Evolutionary conservation across 2,797 vertebrate species (phyloP), one percentile per base, ranked within the genome.

Genomic region (Tokudaia tokunoshimensis): DNA sequence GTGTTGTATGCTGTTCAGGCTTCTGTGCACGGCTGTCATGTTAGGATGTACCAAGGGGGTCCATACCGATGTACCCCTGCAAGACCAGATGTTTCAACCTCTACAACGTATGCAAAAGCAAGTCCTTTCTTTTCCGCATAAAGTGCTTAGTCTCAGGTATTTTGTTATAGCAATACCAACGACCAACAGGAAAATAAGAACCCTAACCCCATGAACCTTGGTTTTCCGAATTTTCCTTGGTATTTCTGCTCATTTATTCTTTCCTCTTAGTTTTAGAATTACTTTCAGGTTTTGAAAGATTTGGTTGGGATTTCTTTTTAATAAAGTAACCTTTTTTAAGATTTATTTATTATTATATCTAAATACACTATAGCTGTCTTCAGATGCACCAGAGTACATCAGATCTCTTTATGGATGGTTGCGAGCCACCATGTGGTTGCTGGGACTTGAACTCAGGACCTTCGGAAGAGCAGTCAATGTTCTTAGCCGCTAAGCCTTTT

Each of bases 261-360:
- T 96, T 63, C 47, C 76, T 57, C 44, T 55, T 87, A 65, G 75
- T 86, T 94, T 76, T 86, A 65, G 52, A 78, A 72, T 90, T n/a
- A 52, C n/a, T 92, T 94, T 78, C 22, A 78, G 75, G 75, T 55
- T 76, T 26, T 70, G 57, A 94, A 95, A 44, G 7, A 20, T 80
- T 89, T 81, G 76, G 44, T 55, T 92, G 59, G 34, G 12, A 41
- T 41, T 41, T 96, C 94, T 84, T 52, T 52, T 13, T 52, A 52
- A 13, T 52, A 52, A 52, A 52, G 12, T 52, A 52, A 52, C 52
- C 2, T 52, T 52, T 52, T 52, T 13, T 2, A 2, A 52, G 12
- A 52, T 52, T 52, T 52, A 13, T 52, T 52, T 52, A 52, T 52
- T 52, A 52, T 52, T 52, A 52, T 52, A 52, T 52, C 52, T 52